Evolutionary conservation across 2,113 vertebrate species (phyloP).

Genomic region (Seriola dumerili): DNA sequence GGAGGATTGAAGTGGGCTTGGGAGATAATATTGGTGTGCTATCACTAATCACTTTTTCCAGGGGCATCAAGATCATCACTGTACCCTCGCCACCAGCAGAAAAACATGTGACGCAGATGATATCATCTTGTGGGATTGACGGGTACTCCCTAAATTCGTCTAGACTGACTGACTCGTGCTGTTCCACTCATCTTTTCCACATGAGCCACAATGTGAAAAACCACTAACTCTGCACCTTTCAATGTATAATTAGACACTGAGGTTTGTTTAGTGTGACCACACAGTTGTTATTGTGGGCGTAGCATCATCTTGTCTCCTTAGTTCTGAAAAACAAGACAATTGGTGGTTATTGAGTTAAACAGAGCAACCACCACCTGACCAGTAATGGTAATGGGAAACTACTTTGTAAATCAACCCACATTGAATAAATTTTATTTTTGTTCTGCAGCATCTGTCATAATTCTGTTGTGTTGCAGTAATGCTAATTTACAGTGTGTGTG

Average conservation of each 20-base stretch:
- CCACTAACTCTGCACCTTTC: constrained; percentile 12
- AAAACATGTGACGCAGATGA: constrained; percentile 38
- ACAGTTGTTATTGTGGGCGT: constrained; percentile 17
- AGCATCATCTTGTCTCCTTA: not conserved
- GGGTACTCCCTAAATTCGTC: constrained; percentile 14
- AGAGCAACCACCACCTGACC: not conserved
- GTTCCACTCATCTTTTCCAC: constrained; percentile 28
- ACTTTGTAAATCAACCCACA: constrained; percentile 2
- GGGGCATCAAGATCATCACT: not conserved
- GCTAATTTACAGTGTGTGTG: not conserved
- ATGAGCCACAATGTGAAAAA: constrained; percentile 14
- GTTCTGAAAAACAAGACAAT: constrained; percentile 8
- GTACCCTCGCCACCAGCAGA: not conserved
- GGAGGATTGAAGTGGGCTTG: not conserved
- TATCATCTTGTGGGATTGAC: constrained; percentile 21
- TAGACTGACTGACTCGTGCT: not conserved
- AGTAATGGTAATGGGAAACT: not conserved
- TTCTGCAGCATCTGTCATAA: constrained; percentile 6
- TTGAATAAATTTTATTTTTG: constrained; percentile 12
- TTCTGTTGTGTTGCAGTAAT: not conserved
- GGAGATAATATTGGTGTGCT: not conserved
- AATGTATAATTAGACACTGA: constrained; percentile 19
- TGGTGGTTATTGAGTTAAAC: not conserved
- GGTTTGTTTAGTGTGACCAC: not conserved
- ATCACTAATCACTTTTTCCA: too few species aligned